Base-by-base conservation (phyloP, 2,888 invertebrate genomes). In the Pollenia angustigena region DNA sequence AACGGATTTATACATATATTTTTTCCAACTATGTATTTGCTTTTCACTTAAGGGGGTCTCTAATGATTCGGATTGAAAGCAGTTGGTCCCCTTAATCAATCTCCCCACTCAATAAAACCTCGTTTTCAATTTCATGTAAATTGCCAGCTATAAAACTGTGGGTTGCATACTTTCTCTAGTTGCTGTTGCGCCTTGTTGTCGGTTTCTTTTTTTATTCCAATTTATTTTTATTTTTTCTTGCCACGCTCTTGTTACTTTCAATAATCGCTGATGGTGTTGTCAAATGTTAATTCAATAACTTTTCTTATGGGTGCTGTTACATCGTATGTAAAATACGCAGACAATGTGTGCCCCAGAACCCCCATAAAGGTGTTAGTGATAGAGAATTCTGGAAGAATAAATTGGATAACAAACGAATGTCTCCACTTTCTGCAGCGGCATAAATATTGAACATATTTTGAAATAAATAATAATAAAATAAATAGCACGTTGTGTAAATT, bases 271-370 rank as follows among this genome's bases (percentile, higher is more conserved):
- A 64, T 56, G 62, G 54, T 64, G 69, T 71, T 83, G 62, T 71
- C 76, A 83, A 71, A 76, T 83, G 76, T 78, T 71, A 78, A 71
- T 71, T 78, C 71, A 83, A 78, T 78, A 71, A 78, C 64, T 83
- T 78, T 78, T 48, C 76, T 78, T 71, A 71, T 71, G 82, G 60
- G 48, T 42, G 52, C 64, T 56, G 32, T 66, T 64, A 52, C 71
- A 16, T 32, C 16, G 54, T 56, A 23, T 12, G 32, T n/a, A 32
- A 78, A 66, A 48, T 66, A 48, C 16, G 32, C 54, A 56, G 46
- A 32, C 60, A 62, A 14, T 60, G 40, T 48, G 16, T 16, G 23
- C 32, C 16, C 16, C 16, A 32, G 23, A 54, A 54, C 10, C 32
- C 10, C 32, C 16, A 42, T 75, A 42, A 62, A 62, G 50, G 12